phyloP scores from a whole-genome alignment of 2,797 vertebrate species.

The Peromyscus melanophrys region DNA sequence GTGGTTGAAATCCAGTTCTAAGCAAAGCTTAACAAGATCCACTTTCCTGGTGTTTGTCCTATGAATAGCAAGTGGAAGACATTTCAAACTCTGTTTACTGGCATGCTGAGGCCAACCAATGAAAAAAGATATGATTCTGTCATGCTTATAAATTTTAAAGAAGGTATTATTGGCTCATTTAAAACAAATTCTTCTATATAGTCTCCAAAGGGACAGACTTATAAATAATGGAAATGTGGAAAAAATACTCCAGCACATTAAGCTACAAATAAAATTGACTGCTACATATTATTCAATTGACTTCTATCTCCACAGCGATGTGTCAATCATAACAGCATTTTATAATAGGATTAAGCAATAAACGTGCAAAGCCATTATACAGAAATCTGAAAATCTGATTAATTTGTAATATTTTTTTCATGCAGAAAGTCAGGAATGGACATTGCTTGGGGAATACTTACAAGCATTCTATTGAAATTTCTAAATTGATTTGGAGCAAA shows the following conservation, averaged over 20 bases:
- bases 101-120: conserved; percentile 59
- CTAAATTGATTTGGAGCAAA: conserved; percentile 89
- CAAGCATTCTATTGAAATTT: conserved; percentile 89
- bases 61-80: conserved; percentile 82
- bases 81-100: conserved; percentile 84
- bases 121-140: conserved; percentile 81
- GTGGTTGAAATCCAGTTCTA: conserved; percentile 79
- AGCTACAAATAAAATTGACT: conserved; percentile 92
- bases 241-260: conserved; percentile 88
- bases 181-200: conserved; percentile 90
- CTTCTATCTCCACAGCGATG: conserved; percentile 88
- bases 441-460: conserved; percentile 89
- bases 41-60: conserved; percentile 81
- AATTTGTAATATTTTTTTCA: conserved; percentile 90
- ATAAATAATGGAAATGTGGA: conserved; percentile 91
- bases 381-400: conserved; percentile 91
- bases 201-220: conserved; percentile 89
- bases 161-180: conserved; percentile 90
- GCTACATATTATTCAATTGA: conserved; percentile 91
- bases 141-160: conserved; percentile 91
- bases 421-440: conserved; percentile 86
- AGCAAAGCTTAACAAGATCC: conserved; percentile 80
- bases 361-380: conserved; percentile 88
- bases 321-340: conserved; percentile 92
- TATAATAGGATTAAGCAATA: conserved; percentile 90